phyloP scores from a whole-genome alignment of 2,113 vertebrate genomes.

The Pavo muticus region DNA sequence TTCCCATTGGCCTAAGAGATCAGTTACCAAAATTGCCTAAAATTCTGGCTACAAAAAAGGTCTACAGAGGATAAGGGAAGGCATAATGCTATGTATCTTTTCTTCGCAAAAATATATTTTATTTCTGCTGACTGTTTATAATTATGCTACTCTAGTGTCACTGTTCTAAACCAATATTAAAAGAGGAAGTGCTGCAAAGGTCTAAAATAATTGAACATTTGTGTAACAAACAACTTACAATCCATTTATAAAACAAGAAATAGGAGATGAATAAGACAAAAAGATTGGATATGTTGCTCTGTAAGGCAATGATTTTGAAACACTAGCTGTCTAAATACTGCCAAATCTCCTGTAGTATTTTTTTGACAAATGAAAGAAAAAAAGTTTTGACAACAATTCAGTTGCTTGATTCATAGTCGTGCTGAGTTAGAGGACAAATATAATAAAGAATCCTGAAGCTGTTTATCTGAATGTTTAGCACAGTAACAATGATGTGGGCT shows the following conservation, averaged over 20 bases:
- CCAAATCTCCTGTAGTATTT: background rate
- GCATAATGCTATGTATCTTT: background rate
- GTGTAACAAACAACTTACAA: background rate
- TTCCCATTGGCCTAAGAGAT: background rate
- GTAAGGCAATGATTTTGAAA: background rate
- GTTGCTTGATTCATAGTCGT: background rate
- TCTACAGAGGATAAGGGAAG: background rate
- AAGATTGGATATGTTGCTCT: background rate
- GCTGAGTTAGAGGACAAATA: background rate
- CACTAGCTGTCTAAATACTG: background rate
- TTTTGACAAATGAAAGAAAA: background rate
- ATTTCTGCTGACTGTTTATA: background rate
- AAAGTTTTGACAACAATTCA: background rate
- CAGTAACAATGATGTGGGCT: background rate
- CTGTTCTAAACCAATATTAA: background rate
- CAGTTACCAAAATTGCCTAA: background rate
- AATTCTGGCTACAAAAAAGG: background rate
- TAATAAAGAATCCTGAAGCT: background rate
- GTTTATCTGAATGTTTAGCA: background rate
- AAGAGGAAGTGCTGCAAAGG: fast-evolving
- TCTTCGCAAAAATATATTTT: background rate
- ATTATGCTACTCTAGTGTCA: background rate
- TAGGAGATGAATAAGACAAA: background rate
- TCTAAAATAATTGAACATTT: background rate
- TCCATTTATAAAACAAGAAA: background rate